Base-by-base conservation (phyloP, 2,797 vertebrate genomes). In the Crenichthys baileyi region DNA sequence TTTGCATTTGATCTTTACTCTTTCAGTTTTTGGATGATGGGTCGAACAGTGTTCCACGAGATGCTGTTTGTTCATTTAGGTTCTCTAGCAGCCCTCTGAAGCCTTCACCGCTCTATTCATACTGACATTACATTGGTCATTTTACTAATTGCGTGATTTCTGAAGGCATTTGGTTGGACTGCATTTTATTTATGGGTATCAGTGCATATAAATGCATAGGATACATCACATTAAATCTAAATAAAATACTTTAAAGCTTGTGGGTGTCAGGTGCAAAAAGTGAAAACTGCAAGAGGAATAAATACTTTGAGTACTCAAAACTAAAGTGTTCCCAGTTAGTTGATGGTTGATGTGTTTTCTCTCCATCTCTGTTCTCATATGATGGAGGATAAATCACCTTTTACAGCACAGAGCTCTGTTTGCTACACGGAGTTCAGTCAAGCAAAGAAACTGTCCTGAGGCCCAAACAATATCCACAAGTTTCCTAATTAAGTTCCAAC, bases 351-450 rank as follows among this genome's bases (percentile, higher is more conserved):
- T 36, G 61, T 36, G 61, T 63, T 36, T 31, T 36, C 31, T 63
- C 31, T 63, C 29, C 29, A 13, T 13, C 61, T 63, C 61, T 36
- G 61, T 20, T 53, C 26, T 72, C 11, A 39, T 76, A 44, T 75
- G 29, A 50, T 60, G 46, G 56, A 50, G 41, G 2, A 36, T 63
- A 74, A 70, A 77, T 78, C 31, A 72, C 63, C 22, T 67, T 56
- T 72, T 46, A 36, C 50, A 76, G 65, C 61, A 75, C 44, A 74
- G 22, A 61, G 29, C 51, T 46, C n/a, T 72, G 18, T 18, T 78
- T 85, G 75, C 87, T 81, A 60, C 41, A 51, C 16, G 76, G 48
- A 82, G 77, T 84, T 82, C 77, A 84, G 41, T 82, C 68, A 81
- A 70, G 68, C 53, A 85, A 86, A 72, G 48, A n/a, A 85, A 78